Evolutionary conservation across 1,140 invertebrate species (phyloP).

Genomic region (Drosophila teissieri): DNA sequence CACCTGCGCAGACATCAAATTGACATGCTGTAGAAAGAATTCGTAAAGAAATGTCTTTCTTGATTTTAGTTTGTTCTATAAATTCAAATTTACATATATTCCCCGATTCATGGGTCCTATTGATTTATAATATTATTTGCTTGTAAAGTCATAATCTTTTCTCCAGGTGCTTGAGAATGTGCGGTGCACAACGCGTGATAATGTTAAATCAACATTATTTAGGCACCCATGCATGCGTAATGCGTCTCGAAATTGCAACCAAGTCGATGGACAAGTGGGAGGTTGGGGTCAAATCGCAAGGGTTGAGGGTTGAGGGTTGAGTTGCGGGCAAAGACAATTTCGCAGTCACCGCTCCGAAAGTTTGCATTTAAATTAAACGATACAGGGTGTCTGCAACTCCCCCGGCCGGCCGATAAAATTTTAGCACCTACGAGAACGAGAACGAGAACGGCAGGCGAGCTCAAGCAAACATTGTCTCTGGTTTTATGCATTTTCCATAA

Average conservation of each 20-base stretch:
- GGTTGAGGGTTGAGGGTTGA: background rate
- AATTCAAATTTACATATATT: too few species aligned
- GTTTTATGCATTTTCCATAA: conserved; percentile 80
- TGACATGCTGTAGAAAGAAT: too few species aligned
- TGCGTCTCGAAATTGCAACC: conserved; percentile 76
- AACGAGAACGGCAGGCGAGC: conserved; percentile 11
- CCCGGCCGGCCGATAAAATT: conserved; percentile 59
- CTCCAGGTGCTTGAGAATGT: background rate
- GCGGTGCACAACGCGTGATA: conserved; percentile 59
- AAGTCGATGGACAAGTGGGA: conserved; percentile 23
- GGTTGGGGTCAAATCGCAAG: conserved; percentile 9
- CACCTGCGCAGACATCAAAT: too few species aligned
- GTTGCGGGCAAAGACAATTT: conserved; percentile 67
- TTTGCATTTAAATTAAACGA: conserved; percentile 80
- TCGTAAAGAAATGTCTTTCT: too few species aligned
- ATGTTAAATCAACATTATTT: conserved; percentile 84
- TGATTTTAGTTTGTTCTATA: background rate
- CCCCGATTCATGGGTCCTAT: too few species aligned
- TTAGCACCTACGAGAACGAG: conserved; percentile 55
- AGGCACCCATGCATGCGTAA: conserved; percentile 82
- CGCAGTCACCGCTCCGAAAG: conserved; percentile 51
- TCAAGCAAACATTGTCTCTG: conserved; percentile 65
- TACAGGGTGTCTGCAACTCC: conserved; percentile 13
- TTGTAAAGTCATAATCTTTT: background rate
- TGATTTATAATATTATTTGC: too few species aligned